These are phyloP conservation scores for Caenorhabditis macrosperma DNA, from an alignment of 2,888 invertebrate species.

Conservation along the genomic window DNA sequence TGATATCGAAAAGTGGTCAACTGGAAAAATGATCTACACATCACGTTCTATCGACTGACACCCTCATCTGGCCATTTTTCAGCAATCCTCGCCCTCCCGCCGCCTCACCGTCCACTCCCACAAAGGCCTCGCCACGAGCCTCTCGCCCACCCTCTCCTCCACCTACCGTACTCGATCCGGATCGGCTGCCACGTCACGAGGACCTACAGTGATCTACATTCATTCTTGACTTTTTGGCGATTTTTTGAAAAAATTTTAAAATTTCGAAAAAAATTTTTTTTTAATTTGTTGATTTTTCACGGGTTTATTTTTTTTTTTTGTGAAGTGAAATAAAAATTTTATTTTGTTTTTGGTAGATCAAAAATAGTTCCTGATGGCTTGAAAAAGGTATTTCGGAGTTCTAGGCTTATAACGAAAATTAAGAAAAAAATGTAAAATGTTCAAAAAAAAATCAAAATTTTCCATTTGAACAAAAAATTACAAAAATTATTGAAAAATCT, in stretches of 20 bases:
- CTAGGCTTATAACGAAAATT: no score
- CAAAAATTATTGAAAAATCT: no score
- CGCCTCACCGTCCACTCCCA: slow-evolving; percentile 33
- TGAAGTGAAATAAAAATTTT: slow-evolving; percentile 17
- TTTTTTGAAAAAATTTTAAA: not conserved
- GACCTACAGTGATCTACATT: slow-evolving; percentile 49
- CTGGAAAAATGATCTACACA: no score
- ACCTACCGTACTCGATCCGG: slow-evolving; percentile 29
- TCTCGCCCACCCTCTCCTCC: slow-evolving; percentile 38
- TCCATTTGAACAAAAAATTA: no score
- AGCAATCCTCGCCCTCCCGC: slow-evolving; percentile 26
- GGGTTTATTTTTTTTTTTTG: not conserved
- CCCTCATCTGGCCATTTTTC: not conserved
- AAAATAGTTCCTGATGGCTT: no score
- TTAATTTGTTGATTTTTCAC: slow-evolving; percentile 1
- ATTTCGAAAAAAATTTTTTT: slow-evolving; percentile 1
- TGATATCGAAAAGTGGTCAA: no score
- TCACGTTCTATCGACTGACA: not conserved
- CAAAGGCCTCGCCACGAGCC: slow-evolving; percentile 5
- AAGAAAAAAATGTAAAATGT: no score
- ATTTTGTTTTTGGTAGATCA: not conserved
- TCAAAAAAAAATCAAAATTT: no score
- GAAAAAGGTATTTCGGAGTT: no score
- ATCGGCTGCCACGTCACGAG: slow-evolving; percentile 18
- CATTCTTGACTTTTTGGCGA: slow-evolving; percentile 9